Conservation (phyloP, 53 echinoderm and acorn worm species). For the Apostichopus leukothele region DNA sequence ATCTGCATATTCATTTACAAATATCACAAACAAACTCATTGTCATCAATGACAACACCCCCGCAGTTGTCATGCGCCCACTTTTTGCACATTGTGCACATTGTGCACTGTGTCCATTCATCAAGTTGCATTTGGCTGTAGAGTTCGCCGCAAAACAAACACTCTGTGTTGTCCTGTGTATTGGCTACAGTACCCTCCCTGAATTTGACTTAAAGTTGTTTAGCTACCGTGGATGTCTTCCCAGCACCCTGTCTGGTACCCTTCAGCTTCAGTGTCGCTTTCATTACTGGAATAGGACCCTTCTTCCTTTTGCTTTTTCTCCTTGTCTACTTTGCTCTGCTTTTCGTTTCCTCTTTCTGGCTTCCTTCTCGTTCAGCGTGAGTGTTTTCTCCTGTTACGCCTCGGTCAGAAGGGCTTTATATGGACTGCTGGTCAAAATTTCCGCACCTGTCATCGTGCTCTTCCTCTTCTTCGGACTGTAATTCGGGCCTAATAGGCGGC, state of each 20-base stretch:
- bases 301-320: background rate
- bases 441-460: background rate
- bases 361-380: constrained; percentile 1
- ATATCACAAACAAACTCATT: constrained; percentile 15
- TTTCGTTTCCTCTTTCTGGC: background rate
- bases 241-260: background rate
- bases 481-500: too few relatives aligned
- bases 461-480: too few relatives aligned
- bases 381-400: background rate
- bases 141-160: constrained; percentile 22
- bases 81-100: background rate
- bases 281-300: background rate
- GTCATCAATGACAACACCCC: constrained; percentile 13
- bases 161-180: background rate
- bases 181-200: background rate
- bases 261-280: background rate
- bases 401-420: background rate
- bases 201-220: background rate
- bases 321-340: constrained; percentile 1
- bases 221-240: background rate
- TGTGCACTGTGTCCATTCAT: constrained; percentile 11
- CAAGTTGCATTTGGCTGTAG: constrained; percentile 16
- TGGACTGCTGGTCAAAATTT: constrained; percentile 14
- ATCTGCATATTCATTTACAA: constrained; percentile 5
- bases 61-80: constrained; percentile 28